These are phyloP conservation scores for Cheirogaleus medius DNA, from an alignment of 2,113 vertebrate species.

Conservation along the genomic window DNA sequence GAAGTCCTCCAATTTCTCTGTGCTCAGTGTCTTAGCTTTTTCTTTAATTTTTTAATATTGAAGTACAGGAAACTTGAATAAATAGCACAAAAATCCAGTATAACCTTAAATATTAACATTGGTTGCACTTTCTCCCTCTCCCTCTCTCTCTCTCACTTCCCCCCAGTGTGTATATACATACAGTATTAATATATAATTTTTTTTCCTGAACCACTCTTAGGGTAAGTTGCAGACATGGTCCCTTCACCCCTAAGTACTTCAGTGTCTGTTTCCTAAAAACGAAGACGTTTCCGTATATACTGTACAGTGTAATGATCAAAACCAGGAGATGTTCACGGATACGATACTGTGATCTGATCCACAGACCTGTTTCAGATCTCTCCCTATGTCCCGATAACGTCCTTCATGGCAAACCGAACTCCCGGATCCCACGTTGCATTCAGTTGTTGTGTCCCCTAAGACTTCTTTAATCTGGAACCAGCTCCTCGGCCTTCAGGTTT, in stretches of 20 bases:
- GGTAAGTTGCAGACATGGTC: neutral
- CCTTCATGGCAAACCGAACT: neutral
- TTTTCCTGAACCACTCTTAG: neutral
- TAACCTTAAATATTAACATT: neutral
- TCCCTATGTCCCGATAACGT: neutral
- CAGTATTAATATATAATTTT: no score
- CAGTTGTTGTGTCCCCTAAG: rapidly evolving
- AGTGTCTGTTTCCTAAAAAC: neutral
- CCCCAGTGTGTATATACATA: rapidly evolving
- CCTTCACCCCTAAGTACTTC: neutral
- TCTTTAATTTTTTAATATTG: neutral
- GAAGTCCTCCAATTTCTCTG: neutral
- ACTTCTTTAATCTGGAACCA: neutral
- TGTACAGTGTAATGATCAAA: neutral
- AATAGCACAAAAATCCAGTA: neutral
- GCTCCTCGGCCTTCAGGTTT: neutral
- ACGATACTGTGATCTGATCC: neutral
- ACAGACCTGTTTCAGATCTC: neutral
- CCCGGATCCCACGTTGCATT: rapidly evolving
- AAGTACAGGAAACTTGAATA: neutral
- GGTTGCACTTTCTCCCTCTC: neutral
- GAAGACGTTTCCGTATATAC: neutral
- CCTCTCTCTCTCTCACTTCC: neutral
- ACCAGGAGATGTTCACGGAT: neutral
- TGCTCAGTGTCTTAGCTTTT: neutral